These are phyloP conservation scores for Mustelus asterias DNA, from an alignment of 2,113 vertebrate species.

Conservation along the genomic window DNA sequence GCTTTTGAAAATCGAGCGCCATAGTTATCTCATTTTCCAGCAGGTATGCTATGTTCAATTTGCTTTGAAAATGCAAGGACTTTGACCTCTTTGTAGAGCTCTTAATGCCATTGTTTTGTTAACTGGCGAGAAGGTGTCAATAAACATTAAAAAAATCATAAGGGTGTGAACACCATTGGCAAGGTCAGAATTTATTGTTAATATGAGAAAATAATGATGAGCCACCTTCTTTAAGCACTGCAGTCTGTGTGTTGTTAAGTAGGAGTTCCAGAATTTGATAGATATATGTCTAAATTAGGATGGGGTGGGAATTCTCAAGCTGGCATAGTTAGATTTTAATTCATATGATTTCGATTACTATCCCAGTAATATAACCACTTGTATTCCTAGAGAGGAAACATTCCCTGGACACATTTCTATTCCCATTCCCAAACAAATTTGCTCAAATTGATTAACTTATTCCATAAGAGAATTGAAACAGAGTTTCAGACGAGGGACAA, in stretches of 20 bases:
- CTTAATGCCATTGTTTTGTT: no score
- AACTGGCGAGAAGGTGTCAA: no score
- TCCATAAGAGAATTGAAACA: background rate
- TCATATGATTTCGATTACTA: background rate
- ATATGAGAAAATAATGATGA: background rate
- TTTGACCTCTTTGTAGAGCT: no score
- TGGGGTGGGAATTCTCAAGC: background rate
- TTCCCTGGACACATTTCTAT: background rate
- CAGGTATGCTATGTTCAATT: background rate
- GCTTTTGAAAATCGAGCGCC: background rate
- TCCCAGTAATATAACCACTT: background rate
- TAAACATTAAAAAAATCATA: no score
- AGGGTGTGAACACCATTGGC: background rate
- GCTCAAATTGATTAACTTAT: background rate
- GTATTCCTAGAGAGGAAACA: background rate
- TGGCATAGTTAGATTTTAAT: background rate
- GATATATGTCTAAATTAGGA: background rate
- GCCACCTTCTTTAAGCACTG: no score
- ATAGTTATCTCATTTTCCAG: background rate
- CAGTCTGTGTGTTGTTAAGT: background rate
- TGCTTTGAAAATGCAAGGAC: background rate
- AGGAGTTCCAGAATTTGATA: background rate
- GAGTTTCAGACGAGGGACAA: background rate
- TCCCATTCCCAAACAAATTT: background rate
- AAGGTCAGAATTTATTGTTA: background rate